Conservation (phyloP, 2,888 invertebrate genomes). For the Sarcophaga subvicina region DNA sequence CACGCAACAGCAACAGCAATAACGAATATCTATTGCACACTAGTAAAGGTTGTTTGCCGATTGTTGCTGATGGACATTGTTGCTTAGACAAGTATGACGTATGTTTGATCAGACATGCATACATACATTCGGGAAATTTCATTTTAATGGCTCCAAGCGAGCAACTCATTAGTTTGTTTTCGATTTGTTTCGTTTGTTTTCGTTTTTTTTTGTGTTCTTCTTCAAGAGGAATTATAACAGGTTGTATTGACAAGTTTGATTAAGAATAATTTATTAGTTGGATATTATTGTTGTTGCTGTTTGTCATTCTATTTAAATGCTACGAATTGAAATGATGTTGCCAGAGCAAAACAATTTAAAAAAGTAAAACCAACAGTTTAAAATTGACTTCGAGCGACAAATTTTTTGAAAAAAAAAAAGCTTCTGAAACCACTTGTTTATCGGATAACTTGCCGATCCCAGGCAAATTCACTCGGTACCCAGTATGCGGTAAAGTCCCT, state of each 20-base stretch:
- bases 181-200: conserved; percentile 24
- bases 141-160: background rate
- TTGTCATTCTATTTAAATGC: too few species aligned
- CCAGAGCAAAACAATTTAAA: too few species aligned
- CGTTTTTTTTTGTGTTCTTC: background rate
- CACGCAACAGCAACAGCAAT: conserved; percentile 5
- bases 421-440: too few species aligned
- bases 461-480: too few species aligned
- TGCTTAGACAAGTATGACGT: conserved; percentile 25
- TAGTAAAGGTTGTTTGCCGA: conserved; percentile 12
- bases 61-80: background rate
- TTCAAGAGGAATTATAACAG: background rate
- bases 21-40: conserved; percentile 12
- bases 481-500: too few species aligned
- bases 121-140: background rate
- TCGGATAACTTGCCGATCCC: too few species aligned
- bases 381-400: too few species aligned
- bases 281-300: background rate
- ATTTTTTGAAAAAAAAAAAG: too few species aligned
- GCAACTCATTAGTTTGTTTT: background rate
- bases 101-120: conserved; percentile 8
- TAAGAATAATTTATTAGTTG: background rate
- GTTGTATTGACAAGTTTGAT: conserved; percentile 18
- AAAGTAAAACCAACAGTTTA: too few species aligned
- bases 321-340: too few species aligned